Base-by-base conservation (phyloP, 1,140 invertebrate species). In the Nasonia giraulti region DNA sequence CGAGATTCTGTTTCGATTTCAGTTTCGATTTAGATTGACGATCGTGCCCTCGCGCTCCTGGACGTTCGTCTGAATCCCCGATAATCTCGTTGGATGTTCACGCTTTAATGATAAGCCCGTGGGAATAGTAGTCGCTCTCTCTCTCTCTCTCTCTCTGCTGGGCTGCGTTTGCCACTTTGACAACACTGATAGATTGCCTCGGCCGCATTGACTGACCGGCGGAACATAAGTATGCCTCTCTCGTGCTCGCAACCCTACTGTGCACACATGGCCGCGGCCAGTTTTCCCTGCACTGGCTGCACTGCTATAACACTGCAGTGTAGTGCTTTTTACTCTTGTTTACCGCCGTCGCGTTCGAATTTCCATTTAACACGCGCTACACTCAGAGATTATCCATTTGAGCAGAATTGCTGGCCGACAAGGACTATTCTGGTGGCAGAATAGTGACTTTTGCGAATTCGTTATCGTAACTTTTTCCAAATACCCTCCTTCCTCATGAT, bases 161-260 rank as follows among this genome's bases (percentile, higher is more conserved):
- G 37, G 73, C 23, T 20, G 73, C 68, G 79, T 86, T 85, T 86
- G 77, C 85, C 78, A 83, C 83, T 86, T 85, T 86, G 77, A 86
- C 78, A 83, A 84, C 76, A 14, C 55, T 87, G 88, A 88, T 88
- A 81, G 86, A 88, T 88, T 86, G 83, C 79, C 74, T 83, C 77
- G 77, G 20, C n/a, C 87, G 17, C 83, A 86, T 83, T 87, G 84
- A 87, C 81, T 86, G 87, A 84, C 81, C 84, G 82, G 31, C 77
- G 27, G 68, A 83, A 80, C 75, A 73, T 84, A 86, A 81, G 82
- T 84, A 69, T 44, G 5, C 23, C 37, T 62, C n/a, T 44, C n/a
- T 68, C 68, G 20, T 44, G 40, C 40, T 44, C 40, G 1, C 1
- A 44, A 44, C 40, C 40, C 40, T 44, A 44, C 40, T 44, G 40